A percentile compares a stretch with the other conserved stretches of the same genome.
phyloP scores from a whole-genome alignment of 1,140 invertebrate species.

The Ceratina japonica region DNA sequence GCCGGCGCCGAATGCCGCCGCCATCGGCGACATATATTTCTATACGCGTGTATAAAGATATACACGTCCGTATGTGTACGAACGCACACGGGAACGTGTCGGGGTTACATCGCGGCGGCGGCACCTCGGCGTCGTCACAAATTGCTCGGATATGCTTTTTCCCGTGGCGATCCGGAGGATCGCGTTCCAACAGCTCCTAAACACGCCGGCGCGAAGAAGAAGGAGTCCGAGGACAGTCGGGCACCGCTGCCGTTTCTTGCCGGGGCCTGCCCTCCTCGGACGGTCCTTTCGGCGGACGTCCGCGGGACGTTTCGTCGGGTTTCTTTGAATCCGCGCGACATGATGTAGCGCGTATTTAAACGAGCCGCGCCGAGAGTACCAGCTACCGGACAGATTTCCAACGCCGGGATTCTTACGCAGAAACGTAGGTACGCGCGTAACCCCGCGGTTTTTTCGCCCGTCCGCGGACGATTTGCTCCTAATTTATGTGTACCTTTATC shows the following conservation, averaged over 20 bases:
- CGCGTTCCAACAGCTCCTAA: slow-evolving; percentile 70
- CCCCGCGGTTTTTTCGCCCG: not conserved
- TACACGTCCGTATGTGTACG: slow-evolving; percentile 40
- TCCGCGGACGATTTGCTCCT: slow-evolving; percentile 5
- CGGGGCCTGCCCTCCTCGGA: not conserved
- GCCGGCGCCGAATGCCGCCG: slow-evolving; percentile 48
- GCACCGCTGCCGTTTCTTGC: slow-evolving; percentile 43
- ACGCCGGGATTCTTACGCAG: not conserved
- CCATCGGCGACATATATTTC: slow-evolving; percentile 42
- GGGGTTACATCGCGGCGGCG: slow-evolving; percentile 52
- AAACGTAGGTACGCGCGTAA: not conserved
- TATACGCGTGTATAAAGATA: slow-evolving; percentile 51
- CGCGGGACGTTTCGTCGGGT: slow-evolving; percentile 34
- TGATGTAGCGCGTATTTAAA: slow-evolving; percentile 38
- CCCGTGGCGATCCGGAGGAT: slow-evolving; percentile 47
- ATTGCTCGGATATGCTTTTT: slow-evolving; percentile 68
- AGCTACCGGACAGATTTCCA: slow-evolving; percentile 2
- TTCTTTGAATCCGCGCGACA: slow-evolving; percentile 33
- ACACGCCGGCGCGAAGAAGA: slow-evolving; percentile 61
- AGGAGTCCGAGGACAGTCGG: slow-evolving; percentile 35
- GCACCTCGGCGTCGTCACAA: slow-evolving; percentile 69
- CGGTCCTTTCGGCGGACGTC: not conserved
- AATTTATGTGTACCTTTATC: slow-evolving; percentile 12
- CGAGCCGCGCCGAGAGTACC: slow-evolving; percentile 19
- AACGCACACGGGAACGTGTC: slow-evolving; percentile 34